These are phyloP conservation scores for Ahaetulla prasina DNA, from an alignment of 2,113 vertebrate genomes.

Conservation along the genomic window DNA sequence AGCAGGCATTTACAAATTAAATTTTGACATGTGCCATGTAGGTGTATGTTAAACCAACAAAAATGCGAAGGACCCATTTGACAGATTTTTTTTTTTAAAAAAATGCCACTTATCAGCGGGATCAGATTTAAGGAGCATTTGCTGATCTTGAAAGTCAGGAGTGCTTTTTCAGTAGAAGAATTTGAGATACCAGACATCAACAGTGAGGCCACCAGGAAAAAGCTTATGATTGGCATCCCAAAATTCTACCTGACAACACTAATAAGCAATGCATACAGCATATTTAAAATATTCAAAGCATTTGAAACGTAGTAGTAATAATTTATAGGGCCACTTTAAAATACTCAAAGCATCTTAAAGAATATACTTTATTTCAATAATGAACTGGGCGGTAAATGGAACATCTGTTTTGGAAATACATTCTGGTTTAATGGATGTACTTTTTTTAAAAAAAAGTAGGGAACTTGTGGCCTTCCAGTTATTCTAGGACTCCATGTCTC, in stretches of 20 bases:
- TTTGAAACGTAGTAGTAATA: neutral
- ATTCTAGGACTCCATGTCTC: neutral
- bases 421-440: neutral
- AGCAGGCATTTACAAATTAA: neutral
- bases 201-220: neutral
- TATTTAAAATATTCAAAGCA: neutral
- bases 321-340: neutral
- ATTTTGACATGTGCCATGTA: neutral
- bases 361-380: neutral
- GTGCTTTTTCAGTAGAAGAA: neutral
- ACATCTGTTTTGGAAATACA: neutral
- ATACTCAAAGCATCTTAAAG: neutral
- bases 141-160: neutral
- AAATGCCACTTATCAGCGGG: neutral
- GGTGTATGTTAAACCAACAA: neutral
- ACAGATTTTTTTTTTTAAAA: neutral
- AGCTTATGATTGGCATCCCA: neutral
- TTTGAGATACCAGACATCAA: neutral
- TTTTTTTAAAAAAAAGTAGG: neutral
- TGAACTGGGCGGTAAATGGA: neutral
- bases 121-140: neutral
- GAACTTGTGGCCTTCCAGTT: neutral
- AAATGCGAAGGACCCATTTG: neutral
- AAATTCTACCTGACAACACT: neutral
- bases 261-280: neutral